Conservation (phyloP, 2,113 vertebrate species). For the Catharus minimus region DNA sequence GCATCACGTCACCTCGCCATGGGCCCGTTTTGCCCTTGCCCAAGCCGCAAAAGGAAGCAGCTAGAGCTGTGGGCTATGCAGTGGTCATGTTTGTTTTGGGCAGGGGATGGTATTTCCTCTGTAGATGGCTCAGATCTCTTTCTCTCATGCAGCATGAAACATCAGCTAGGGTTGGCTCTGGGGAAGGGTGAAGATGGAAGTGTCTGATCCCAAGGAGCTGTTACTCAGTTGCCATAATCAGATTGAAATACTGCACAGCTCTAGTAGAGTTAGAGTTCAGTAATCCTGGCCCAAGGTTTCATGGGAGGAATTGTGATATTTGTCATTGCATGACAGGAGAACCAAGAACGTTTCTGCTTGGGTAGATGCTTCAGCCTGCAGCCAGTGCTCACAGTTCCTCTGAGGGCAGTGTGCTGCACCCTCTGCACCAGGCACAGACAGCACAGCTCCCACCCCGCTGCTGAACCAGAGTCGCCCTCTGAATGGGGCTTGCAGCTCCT, state of each 20-base stretch:
- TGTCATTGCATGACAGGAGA: not conserved
- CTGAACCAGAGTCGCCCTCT: not conserved
- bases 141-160: not conserved
- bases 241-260: not conserved
- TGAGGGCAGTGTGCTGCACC: not conserved
- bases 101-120: conserved; percentile 42
- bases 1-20: not conserved
- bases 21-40: not conserved
- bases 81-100: conserved; percentile 43
- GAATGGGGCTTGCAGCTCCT: not conserved
- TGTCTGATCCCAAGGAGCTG: not conserved
- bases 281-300: not conserved
- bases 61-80: conserved; percentile 38
- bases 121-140: conserved; percentile 26
- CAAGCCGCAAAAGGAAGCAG: conserved; percentile 35
- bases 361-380: not conserved
- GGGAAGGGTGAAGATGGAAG: not conserved
- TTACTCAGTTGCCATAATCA: not conserved
- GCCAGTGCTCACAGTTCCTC: not conserved
- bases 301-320: not conserved
- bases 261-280: not conserved
- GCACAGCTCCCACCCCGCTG: not conserved
- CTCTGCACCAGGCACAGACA: not conserved
- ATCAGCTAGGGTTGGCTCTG: not conserved
- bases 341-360: not conserved